Evolutionary conservation across 2,113 vertebrate genomes (phyloP), one percentile per base, ranked within the genome.

Genomic region (Megatriorchis doriae): DNA sequence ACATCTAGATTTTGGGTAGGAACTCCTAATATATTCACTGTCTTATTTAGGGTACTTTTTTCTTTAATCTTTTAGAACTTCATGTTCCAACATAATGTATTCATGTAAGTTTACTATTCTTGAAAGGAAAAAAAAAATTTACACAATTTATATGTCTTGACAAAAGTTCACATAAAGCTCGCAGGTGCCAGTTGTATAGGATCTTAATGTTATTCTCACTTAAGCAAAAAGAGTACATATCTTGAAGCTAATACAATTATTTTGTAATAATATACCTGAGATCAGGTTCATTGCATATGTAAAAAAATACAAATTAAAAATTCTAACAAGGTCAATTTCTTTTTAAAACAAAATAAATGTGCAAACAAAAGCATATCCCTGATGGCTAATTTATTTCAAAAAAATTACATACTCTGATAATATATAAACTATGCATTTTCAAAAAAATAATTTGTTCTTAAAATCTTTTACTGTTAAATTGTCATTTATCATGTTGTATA

Each of bases 381-480:
- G 26, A 25, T 47, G 11, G 18, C 1, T 32, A 31, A 53, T 43
- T 45, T 63, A 34, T 59, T 43, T 34, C 0, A 34, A 17, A 40
- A 42, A 36, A 55, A 19, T 13, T 34, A 61, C 70, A 34, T n/a
- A 81, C 3, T 48, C 13, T 55, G 11, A 26, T 58, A 56, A 62
- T 56, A 56, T 31, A 20, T 40, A 14, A 87, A 38, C 3, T 8
- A 38, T 0, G 0, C 4, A 58, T 38, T 63, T 34, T 13, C 8
- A 52, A 52, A 52, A 27, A 52, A 52, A 27, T 20, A 36, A 38
- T 38, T 38, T 59, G 10, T 77, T 77, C 27, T 77, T n/a, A 50
- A 88, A 55, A 14, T 38, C 2, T 11, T 43, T 42, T 38, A 47
- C 15, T 53, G 3, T 31, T 80, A 65, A 32, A 31, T 34, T 13